Evolutionary conservation across 2,888 invertebrate species (phyloP).

Genomic region (Quadroppia sp.): DNA sequence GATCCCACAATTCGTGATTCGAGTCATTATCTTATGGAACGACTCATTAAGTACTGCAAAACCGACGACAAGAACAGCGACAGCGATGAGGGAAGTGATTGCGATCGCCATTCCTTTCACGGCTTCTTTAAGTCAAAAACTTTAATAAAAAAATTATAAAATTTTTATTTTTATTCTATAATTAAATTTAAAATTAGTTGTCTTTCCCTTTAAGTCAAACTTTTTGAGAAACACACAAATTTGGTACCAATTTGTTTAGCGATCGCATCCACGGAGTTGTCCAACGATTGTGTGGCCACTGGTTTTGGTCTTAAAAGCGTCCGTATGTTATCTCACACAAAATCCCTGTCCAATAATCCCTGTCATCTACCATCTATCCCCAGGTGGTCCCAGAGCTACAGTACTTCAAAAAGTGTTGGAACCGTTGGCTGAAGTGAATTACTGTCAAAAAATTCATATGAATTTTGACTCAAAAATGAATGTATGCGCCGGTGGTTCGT

Average conservation of each 20-base stretch:
- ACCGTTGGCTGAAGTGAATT: not conserved
- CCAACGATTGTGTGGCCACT: slow-evolving; percentile 11
- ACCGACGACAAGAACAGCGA: slow-evolving; percentile 23
- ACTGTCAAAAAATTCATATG: not conserved
- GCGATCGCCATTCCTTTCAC: slow-evolving; percentile 44
- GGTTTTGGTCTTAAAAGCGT: too few relatives aligned
- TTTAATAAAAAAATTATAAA: too few relatives aligned
- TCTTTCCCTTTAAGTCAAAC: too few relatives aligned
- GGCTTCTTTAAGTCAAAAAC: slow-evolving; percentile 55
- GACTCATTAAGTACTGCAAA: slow-evolving; percentile 38
- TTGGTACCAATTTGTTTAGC: not conserved
- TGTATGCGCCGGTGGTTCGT: slow-evolving; percentile 29
- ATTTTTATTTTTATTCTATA: too few relatives aligned
- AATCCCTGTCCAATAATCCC: too few relatives aligned
- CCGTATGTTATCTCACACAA: too few relatives aligned
- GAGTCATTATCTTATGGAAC: slow-evolving; percentile 34
- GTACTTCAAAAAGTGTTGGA: too few relatives aligned
- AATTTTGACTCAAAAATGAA: not conserved
- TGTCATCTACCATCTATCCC: too few relatives aligned
- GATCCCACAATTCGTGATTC: slow-evolving; percentile 42
- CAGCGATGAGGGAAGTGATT: slow-evolving; percentile 35
- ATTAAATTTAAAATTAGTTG: too few relatives aligned
- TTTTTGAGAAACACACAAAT: not conserved
- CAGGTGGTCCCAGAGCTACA: too few relatives aligned
- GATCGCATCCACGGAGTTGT: not conserved